Percentiles rank a stretch among this genome's conserved stretches.
phyloP scores from a whole-genome alignment of 2,113 vertebrate species.

The Mystacornis crossleyi region DNA sequence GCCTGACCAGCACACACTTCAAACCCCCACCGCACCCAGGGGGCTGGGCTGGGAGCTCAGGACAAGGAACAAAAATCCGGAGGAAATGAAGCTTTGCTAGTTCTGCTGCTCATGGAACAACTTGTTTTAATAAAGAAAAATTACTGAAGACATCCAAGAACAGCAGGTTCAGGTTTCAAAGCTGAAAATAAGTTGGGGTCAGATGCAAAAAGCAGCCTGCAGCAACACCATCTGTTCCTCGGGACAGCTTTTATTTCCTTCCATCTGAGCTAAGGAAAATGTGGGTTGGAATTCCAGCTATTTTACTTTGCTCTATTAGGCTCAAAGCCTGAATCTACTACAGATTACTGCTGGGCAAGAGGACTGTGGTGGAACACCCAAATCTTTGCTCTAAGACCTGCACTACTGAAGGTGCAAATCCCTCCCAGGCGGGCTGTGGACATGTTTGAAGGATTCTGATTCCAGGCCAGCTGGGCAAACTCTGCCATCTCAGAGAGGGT shows the following conservation, averaged over 20 bases:
- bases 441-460: neutral
- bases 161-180: conserved; percentile 69
- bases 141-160: conserved; percentile 52
- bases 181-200: conserved; percentile 65
- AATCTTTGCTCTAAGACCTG: neutral
- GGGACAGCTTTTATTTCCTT: conserved; percentile 67
- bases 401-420: neutral
- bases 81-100: conserved; percentile 62
- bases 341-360: conserved; percentile 26
- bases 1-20: neutral
- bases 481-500: neutral
- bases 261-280: conserved; percentile 65
- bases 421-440: neutral
- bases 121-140: conserved; percentile 67
- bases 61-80: neutral
- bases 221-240: conserved; percentile 63
- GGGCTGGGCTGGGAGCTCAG: neutral
- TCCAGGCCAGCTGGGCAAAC: neutral
- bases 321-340: conserved; percentile 58
- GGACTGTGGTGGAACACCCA: neutral
- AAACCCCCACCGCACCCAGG: neutral
- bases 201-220: conserved; percentile 67
- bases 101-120: conserved; percentile 39
- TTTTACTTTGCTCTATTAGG: conserved; percentile 64
- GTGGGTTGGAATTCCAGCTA: conserved; percentile 64